Base-by-base conservation (phyloP, 30 jellyfish, hydroid and myxozoan species). In the Pelagia noctiluca region DNA sequence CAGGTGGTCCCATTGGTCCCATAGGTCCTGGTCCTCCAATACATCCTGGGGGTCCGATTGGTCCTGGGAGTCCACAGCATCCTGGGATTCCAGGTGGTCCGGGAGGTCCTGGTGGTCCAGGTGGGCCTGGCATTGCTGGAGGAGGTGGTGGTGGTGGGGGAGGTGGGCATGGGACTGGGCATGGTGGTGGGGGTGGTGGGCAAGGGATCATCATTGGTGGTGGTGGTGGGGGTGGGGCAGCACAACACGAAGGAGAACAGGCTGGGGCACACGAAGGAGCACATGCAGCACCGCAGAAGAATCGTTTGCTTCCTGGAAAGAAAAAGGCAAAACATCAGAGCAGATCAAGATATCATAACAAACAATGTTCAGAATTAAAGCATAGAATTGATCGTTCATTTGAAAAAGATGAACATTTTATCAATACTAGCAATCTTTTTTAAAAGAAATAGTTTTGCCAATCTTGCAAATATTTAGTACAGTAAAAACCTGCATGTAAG, bases 51-150 rank as follows among this genome's bases (percentile, higher is more conserved):
- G 97, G 93, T 85, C 98, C 98, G 36, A 96, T 71, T 30, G 98
- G 98, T 74, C 98, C 98, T 81, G 96, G 95, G 18, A 90, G 88
- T 77, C 98, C 98, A 73, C 91, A 80, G 78, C 89, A 70, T 46
- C 98, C 98, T 70, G 98, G 98, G 37, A 85, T 82, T 84, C 98
- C 98, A 36, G 96, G 96, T 37, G 96, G 96, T 73, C 98, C 98
- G 68, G 89, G 86, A 49, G 98, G 96, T 61, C 98, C 98, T 33
- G 89, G 87, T 10, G 91, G 62, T 26, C 98, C 98, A 69, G 94
- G 94, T 84, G 98, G 96, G 53, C 98, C 98, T 30, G 96, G 96
- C 31, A 65, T 31, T 64, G 98, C 95, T 75, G 96, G 96, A 11
- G 96, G 96, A 46, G 98, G 98, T 69, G 88, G 76, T 69, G 96